These are phyloP conservation scores for Coelopa frigida DNA, from an alignment of 1,140 invertebrate species.

Conservation along the genomic window DNA sequence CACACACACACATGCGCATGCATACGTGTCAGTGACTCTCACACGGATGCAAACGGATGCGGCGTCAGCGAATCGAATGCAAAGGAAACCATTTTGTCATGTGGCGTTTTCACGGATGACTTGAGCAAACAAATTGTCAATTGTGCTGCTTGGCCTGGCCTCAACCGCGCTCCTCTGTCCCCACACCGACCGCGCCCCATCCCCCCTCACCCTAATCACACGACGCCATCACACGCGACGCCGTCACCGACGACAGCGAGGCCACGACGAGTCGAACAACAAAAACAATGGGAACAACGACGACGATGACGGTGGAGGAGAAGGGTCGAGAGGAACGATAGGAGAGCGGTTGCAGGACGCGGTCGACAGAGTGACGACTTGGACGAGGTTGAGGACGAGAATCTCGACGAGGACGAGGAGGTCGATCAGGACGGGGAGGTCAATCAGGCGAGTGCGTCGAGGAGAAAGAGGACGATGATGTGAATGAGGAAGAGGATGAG, in stretches of 20 bases:
- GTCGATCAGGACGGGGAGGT: not conserved
- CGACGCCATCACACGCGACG: too few species aligned
- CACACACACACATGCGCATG: too few species aligned
- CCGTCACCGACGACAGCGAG: too few species aligned
- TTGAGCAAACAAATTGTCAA: conserved; percentile 15
- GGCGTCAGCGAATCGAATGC: conserved; percentile 1
- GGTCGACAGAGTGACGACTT: conserved; percentile 17
- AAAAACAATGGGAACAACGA: not conserved
- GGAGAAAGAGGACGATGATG: not conserved
- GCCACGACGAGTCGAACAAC: not conserved
- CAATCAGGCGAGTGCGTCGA: not conserved
- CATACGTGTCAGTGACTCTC: conserved; percentile 7
- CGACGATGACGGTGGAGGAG: not conserved
- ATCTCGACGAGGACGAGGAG: not conserved
- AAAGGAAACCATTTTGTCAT: conserved; percentile 12
- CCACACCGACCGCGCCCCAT: too few species aligned
- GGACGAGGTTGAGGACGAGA: not conserved
- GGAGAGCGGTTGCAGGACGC: conserved; percentile 10
- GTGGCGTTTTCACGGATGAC: conserved; percentile 9
- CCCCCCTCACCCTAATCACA: too few species aligned
- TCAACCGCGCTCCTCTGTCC: too few species aligned
- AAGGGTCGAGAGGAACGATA: not conserved
- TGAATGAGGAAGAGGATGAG: not conserved
- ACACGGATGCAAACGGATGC: conserved; percentile 6
- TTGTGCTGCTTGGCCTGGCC: too few species aligned